Evolutionary conservation across 2,113 vertebrate genomes (phyloP).

Genomic region (Eidolon helvum): DNA sequence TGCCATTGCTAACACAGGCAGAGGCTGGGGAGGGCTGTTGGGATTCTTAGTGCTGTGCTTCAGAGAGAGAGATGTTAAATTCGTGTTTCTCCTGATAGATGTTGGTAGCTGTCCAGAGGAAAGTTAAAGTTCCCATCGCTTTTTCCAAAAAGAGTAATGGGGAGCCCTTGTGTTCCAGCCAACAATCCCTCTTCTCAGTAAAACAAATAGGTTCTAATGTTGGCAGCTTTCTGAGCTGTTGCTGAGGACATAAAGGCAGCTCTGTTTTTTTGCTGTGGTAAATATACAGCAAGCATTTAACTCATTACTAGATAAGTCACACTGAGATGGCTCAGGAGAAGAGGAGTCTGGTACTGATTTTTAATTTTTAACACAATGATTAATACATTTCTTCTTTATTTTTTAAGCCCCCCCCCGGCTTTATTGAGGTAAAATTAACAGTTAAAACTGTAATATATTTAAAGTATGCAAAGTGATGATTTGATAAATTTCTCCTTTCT

Average conservation of each 20-base stretch:
- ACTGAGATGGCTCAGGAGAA: conserved; percentile 1
- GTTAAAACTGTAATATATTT: neutral
- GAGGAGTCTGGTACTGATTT: neutral
- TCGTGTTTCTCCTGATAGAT: conserved; percentile 60
- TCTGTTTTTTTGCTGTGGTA: conserved; percentile 65
- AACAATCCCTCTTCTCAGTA: conserved; percentile 77
- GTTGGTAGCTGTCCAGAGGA: conserved; percentile 71
- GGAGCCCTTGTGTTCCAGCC: conserved; percentile 70
- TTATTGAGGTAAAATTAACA: neutral
- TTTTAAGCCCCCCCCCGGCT: neutral
- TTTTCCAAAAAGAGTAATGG: conserved; percentile 78
- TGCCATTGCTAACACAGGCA: neutral
- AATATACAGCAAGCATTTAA: conserved; percentile 67
- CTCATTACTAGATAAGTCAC: conserved; percentile 67
- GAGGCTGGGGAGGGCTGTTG: neutral
- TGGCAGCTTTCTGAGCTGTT: conserved; percentile 66
- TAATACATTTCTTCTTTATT: neutral
- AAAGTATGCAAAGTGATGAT: neutral
- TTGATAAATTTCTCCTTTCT: neutral
- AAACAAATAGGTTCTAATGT: conserved; percentile 74
- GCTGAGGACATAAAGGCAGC: conserved; percentile 67
- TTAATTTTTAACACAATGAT: neutral
- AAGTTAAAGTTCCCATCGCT: conserved; percentile 73
- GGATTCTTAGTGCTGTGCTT: conserved; percentile 47
- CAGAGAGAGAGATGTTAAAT: conserved; percentile 58